Evolutionary conservation across 2,113 vertebrate species (phyloP), one percentile per base, ranked within the genome.

Genomic region (Xiphophorus maculatus): DNA sequence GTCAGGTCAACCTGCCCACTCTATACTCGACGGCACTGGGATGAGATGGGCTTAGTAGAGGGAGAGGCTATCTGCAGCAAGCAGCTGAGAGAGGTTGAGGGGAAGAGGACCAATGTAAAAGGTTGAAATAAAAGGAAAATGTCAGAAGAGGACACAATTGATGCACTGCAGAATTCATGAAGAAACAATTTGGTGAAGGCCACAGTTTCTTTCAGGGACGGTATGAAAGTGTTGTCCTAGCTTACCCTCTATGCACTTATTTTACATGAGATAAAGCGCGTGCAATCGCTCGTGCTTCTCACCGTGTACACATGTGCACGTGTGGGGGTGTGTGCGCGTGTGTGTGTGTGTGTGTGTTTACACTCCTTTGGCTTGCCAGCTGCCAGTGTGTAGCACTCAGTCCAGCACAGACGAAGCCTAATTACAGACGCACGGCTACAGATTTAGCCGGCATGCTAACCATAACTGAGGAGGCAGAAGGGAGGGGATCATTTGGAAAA

Each of bases 361-460:
- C 67, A 60, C 69, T 87, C 79, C 70, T 80, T 73, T 12, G 64
- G 86, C 83, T 88, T 91, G 89, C 94, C 93, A 95, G 93, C 93
- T 95, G 94, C 94, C 93, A 94, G 92, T 91, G 91, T 93, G 92
- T 79, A 93, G 91, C 84, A 83, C 91, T 93, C 91, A 88, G 90
- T 89, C 89, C 84, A 84, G 84, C 89, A 81, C 80, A 90, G 90
- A 90, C 89, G 51, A 88, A 83, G 90, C 94, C 93, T 95, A 95
- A 95, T 95, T 95, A 95, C 94, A 95, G 95, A 90, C 87, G 90
- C 93, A 85, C 74, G 89, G 92, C 92, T 92, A 93, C 95, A 94
- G 89, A 95, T 95, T 95, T 95, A 95, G 94, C 92, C 93, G 88
- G 92, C 91, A 95, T 94, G 94, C 93, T 95, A 95, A 95, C 94